Conservation (phyloP, 2,888 invertebrate species). For the Leptopilina myrica region DNA sequence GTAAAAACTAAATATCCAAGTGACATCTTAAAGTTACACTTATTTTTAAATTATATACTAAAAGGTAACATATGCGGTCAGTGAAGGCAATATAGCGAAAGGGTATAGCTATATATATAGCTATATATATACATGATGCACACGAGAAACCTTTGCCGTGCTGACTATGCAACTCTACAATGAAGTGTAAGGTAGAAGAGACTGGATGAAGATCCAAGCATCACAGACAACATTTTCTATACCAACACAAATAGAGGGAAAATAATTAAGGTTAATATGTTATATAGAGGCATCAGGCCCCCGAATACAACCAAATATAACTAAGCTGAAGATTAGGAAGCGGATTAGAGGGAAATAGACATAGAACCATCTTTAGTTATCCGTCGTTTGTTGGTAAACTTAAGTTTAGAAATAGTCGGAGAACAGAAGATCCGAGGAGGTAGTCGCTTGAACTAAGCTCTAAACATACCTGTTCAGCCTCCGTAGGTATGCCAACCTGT, state of each 20-base stretch:
- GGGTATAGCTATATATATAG: neutral
- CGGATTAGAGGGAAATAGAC: conserved; percentile 61
- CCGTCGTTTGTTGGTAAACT: conserved; percentile 82
- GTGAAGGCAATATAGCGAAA: too few species aligned
- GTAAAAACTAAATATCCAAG: too few species aligned
- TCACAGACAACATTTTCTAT: conserved; percentile 31
- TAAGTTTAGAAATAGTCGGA: conserved; percentile 81
- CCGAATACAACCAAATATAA: neutral
- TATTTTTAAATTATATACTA: too few species aligned
- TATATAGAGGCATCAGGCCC: neutral
- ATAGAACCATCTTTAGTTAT: conserved; percentile 63
- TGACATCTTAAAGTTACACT: too few species aligned
- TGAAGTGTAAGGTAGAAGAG: conserved; percentile 28
- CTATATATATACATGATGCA: too few species aligned
- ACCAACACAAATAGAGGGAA: neutral
- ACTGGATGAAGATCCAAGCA: conserved; percentile 22
- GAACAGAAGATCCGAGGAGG: conserved; percentile 76
- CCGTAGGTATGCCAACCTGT: conserved; percentile 46
- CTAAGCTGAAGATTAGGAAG: conserved; percentile 60
- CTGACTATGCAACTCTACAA: conserved; percentile 17
- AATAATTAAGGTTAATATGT: neutral
- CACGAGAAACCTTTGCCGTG: neutral
- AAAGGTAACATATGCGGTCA: too few species aligned
- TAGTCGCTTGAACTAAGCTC: conserved; percentile 73
- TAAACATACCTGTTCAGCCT: conserved; percentile 64